A percentile compares a stretch with the other conserved stretches of the same genome.
phyloP scores from a whole-genome alignment of 2,888 invertebrate species.

The Cyclophora punctaria region DNA sequence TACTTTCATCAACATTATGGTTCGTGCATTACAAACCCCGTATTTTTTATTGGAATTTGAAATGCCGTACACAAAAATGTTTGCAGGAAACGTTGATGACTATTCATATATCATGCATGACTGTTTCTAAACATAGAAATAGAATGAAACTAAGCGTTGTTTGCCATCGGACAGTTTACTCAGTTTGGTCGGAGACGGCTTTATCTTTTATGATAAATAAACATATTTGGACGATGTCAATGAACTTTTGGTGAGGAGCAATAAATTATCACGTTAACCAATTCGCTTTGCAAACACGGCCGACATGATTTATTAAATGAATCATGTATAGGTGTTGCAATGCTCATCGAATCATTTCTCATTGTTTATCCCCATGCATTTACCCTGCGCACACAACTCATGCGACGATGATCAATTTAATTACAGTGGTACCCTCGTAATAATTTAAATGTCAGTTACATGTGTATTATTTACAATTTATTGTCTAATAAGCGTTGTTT shows the following conservation, averaged over 20 bases:
- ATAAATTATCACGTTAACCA: no score
- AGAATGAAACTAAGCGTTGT: slow-evolving; percentile 32
- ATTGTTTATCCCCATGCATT: slow-evolving; percentile 7
- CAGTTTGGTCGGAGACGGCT: slow-evolving; percentile 33
- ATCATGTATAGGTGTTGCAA: no score
- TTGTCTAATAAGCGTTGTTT: slow-evolving; percentile 43
- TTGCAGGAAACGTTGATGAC: slow-evolving; percentile 45
- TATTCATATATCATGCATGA: slow-evolving; percentile 40
- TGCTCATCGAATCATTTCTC: neutral
- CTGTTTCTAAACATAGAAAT: slow-evolving; percentile 40
- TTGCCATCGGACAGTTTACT: slow-evolving; percentile 42
- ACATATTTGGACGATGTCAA: slow-evolving; percentile 24
- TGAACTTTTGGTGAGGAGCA: slow-evolving; percentile 24
- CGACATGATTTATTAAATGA: no score
- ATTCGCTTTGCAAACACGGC: no score
- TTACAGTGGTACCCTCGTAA: slow-evolving; percentile 15
- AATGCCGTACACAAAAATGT: slow-evolving; percentile 27
- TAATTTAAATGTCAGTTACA: slow-evolving; percentile 13
- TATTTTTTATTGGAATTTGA: slow-evolving; percentile 4
- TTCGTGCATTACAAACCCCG: slow-evolving; percentile 2
- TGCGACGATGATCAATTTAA: slow-evolving; percentile 14
- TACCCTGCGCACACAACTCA: slow-evolving; percentile 9
- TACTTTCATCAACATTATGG: slow-evolving; percentile 34
- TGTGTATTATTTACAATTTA: slow-evolving; percentile 26
- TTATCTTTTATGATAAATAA: slow-evolving; percentile 51